Evolutionary conservation across 2,888 invertebrate species (phyloP).

Genomic region (Pyrgus malvae): DNA sequence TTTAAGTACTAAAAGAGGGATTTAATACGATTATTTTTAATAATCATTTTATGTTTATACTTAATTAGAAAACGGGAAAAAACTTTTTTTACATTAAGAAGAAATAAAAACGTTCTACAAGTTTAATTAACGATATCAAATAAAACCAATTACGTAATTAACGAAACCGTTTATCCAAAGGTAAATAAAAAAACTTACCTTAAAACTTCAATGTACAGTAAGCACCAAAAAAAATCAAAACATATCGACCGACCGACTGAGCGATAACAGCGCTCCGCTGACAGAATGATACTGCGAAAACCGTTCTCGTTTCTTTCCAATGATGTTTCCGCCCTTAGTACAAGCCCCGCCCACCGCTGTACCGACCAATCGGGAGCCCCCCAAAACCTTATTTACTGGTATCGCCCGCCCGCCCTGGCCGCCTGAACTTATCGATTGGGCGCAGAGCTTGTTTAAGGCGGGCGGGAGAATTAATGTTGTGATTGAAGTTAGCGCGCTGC

Average conservation of each 20-base stretch:
- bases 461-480: slow-evolving; percentile 76
- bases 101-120: too few species aligned
- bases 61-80: too few species aligned
- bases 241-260: background rate
- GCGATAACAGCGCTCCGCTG: slow-evolving; percentile 29
- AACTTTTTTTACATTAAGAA: too few species aligned
- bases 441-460: slow-evolving; percentile 75
- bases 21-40: too few species aligned
- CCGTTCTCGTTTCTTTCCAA: slow-evolving; percentile 39
- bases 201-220: background rate
- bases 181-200: background rate
- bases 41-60: too few species aligned
- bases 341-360: slow-evolving; percentile 45
- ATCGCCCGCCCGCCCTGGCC: slow-evolving; percentile 65
- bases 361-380: slow-evolving; percentile 47
- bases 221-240: slow-evolving; percentile 1
- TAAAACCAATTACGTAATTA: too few species aligned
- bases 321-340: slow-evolving; percentile 43
- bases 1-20: too few species aligned
- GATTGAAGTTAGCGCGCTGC: slow-evolving; percentile 49
- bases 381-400: slow-evolving; percentile 73
- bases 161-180: too few species aligned
- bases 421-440: slow-evolving; percentile 74
- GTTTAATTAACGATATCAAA: too few species aligned
- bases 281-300: slow-evolving; percentile 37